These are phyloP conservation scores for Lasiurus borealis DNA, from an alignment of 2,113 vertebrate species.

Conservation along the genomic window DNA sequence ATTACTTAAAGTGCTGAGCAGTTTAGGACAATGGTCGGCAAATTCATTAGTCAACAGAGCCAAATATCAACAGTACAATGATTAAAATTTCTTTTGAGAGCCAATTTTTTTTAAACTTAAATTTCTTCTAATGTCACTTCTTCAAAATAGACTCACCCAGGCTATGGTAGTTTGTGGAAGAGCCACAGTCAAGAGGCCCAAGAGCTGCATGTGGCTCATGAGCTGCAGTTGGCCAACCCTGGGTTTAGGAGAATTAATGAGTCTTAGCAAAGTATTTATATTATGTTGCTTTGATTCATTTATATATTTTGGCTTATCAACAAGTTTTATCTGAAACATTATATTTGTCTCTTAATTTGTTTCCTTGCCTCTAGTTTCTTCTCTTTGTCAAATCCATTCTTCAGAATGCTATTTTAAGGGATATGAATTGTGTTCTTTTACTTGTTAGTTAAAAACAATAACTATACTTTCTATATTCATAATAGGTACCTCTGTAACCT, in stretches of 20 bases:
- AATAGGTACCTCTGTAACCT: neutral
- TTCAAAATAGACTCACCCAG: too few species aligned
- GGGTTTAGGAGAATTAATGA: conserved; percentile 38
- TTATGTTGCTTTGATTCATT: conserved; percentile 37
- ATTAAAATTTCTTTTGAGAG: too few species aligned
- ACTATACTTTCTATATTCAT: neutral
- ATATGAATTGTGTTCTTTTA: conserved; percentile 17
- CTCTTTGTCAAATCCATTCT: conserved; percentile 24
- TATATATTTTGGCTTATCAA: conserved; percentile 28
- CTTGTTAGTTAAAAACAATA: conserved; percentile 1
- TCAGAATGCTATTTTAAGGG: conserved; percentile 32
- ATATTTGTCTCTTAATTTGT: conserved; percentile 34
- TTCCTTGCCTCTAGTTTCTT: neutral
- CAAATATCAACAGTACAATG: too few species aligned
- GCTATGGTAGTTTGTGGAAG: too few species aligned
- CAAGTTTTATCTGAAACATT: conserved; percentile 53
- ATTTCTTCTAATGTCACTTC: too few species aligned
- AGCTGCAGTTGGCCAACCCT: too few species aligned
- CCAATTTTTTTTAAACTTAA: too few species aligned
- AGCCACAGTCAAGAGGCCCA: too few species aligned
- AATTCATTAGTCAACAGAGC: too few species aligned
- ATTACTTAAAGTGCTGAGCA: conserved; percentile 26
- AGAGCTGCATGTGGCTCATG: too few species aligned
- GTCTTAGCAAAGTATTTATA: conserved; percentile 35
- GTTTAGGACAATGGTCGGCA: conserved; percentile 1